A percentile compares a stretch with the other conserved stretches of the same genome.
Evolutionary conservation across 2,888 invertebrate genomes (phyloP).

Genomic region (Habrosyne pyritoides): DNA sequence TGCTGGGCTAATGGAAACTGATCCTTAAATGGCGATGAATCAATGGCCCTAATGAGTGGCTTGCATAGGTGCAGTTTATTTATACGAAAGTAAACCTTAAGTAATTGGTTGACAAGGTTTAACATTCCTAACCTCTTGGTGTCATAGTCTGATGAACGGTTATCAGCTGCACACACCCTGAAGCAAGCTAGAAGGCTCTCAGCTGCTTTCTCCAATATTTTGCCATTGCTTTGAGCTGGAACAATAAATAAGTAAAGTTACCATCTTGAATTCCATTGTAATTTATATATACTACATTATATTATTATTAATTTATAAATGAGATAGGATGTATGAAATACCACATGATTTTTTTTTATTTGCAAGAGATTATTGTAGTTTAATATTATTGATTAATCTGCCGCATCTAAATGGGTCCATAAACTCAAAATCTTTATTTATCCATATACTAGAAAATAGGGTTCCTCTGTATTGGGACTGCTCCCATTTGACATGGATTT

Average conservation of each 20-base stretch:
- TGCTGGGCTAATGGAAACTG: slow-evolving; percentile 95
- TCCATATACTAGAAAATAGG: no score
- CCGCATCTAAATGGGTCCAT: no score
- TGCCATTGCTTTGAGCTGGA: slow-evolving; percentile 82
- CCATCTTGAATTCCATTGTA: no score
- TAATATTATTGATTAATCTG: no score
- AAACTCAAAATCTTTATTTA: no score
- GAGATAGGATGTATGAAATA: no score
- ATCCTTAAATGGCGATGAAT: slow-evolving; percentile 95
- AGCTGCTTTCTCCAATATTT: slow-evolving; percentile 95
- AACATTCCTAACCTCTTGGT: slow-evolving; percentile 99
- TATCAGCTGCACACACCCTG: slow-evolving; percentile 97
- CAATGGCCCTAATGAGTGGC: slow-evolving; percentile 98
- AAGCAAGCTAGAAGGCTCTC: slow-evolving; percentile 97
- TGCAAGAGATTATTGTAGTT: no score
- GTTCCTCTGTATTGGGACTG: no score
- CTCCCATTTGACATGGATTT: no score
- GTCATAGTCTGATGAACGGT: slow-evolving; percentile 93
- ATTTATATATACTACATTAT: no score
- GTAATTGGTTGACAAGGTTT: slow-evolving; percentile 97
- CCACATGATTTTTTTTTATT: no score
- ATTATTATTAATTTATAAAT: no score
- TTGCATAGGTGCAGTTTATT: slow-evolving; percentile 95
- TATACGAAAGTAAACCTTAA: slow-evolving; percentile 96
- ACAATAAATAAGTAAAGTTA: slow-evolving; percentile 34